phyloP scores from a whole-genome alignment of 2,113 vertebrate genomes.

The Synodontis membranacea region DNA sequence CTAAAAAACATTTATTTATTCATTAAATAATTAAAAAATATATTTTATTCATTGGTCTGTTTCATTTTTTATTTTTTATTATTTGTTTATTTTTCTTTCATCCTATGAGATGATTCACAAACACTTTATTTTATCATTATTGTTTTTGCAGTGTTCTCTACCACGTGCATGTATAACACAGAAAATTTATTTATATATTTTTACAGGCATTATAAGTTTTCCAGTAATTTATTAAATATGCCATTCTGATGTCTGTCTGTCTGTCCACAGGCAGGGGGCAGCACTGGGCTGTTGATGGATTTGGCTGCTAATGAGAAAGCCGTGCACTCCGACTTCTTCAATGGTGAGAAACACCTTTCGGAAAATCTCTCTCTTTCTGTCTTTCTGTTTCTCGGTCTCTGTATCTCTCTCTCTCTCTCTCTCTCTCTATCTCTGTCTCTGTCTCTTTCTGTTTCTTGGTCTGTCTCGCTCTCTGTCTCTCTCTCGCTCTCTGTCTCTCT shows the following conservation, averaged over 20 bases:
- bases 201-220: not conserved
- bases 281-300: constrained; percentile 93
- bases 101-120: not conserved
- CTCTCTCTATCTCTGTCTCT: too few relatives aligned
- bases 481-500: too few relatives aligned
- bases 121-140: not conserved
- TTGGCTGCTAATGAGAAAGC: constrained; percentile 96
- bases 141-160: not conserved
- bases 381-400: not conserved
- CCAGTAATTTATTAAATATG: not conserved
- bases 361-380: not conserved
- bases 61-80: not conserved
- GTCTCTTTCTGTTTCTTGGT: too few relatives aligned
- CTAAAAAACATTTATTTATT: not conserved
- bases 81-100: not conserved
- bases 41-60: too few relatives aligned
- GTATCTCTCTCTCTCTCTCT: not conserved
- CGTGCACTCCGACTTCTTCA: constrained; percentile 93
- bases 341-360: constrained; percentile 79
- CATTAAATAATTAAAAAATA: not conserved
- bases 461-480: too few relatives aligned
- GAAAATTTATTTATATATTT: not conserved
- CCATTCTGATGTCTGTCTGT: constrained; percentile 4
- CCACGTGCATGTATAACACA: not conserved
- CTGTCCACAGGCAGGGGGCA: constrained; percentile 87